Conservation (phyloP, 2,113 vertebrate genomes). For the Microcebus ravelobensis region DNA sequence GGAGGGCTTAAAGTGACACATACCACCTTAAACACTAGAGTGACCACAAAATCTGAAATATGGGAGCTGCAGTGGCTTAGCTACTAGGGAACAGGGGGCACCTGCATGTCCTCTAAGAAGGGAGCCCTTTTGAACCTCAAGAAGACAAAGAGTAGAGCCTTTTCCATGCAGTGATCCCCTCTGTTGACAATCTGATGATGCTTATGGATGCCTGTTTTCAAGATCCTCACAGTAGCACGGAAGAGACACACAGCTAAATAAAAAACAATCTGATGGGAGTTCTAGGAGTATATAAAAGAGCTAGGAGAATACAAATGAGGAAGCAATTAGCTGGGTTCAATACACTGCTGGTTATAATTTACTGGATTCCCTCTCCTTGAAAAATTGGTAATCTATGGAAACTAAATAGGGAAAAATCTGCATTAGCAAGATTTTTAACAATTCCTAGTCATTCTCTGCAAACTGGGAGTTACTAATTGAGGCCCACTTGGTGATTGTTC, state of each 20-base stretch:
- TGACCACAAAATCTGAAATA: not conserved
- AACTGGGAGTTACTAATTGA: not conserved
- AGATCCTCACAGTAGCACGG: not conserved
- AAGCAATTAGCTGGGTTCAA: not conserved
- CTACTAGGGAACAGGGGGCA: not conserved
- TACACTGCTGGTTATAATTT: constrained; percentile 7
- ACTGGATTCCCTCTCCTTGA: not conserved
- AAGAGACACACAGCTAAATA: not conserved
- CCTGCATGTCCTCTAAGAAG: not conserved
- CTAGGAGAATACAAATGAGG: not conserved
- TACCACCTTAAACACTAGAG: not conserved
- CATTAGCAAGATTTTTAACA: not conserved
- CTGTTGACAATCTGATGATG: not conserved
- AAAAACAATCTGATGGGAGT: not conserved
- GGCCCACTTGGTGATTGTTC: not conserved
- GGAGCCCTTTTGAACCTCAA: not conserved
- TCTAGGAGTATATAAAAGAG: not conserved
- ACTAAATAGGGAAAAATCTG: not conserved
- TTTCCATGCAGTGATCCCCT: not conserved
- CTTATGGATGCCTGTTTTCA: not conserved
- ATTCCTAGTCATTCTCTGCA: not conserved
- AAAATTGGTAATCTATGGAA: not conserved
- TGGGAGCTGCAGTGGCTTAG: not conserved
- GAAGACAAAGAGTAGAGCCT: not conserved
- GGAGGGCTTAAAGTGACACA: not conserved